Base-by-base conservation (phyloP, 2,888 invertebrate genomes). In the Melitaea athalia region DNA sequence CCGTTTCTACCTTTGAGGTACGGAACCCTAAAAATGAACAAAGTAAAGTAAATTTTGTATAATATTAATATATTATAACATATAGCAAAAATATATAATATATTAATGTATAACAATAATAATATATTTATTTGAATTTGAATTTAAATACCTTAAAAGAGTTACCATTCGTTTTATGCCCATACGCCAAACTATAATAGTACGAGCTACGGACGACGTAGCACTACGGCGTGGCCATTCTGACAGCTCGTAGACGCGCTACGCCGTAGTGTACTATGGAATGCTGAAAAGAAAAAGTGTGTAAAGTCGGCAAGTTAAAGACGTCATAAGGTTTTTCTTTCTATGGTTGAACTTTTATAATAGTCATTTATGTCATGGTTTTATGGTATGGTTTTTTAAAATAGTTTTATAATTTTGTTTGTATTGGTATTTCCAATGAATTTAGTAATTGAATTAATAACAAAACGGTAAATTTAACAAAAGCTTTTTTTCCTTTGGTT, bases 181-280 rank as follows among this genome's bases (percentile, higher is more conserved):
- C 71, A 74, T 72, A 70, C 72, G 74, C 76, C 74, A 70, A 72
- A 74, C 76, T 75, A n/a, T n/a, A n/a, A n/a, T n/a, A 77, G 24
- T 38, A 76, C 53, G 77, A 81, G 78, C 83, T 83, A 75, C 76
- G 76, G 67, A 84, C 80, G 59, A 74, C 82, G 87, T 86, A 87
- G 87, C 79, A 72, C 75, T 77, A 76, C 76, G 76, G 78, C 76
- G 73, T 79, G 84, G 85, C 83, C 80, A 81, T 81, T 84, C 84
- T 85, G 80, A 81, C 85, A 81, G 81, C 79, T 76, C 81, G 84
- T 85, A 85, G 83, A 78, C 74, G 14, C 74, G 75, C 89, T 89
- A 88, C 89, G 85, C 55, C 75, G 73, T 75, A 74, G 75, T 66
- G 67, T 47, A 60, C 57, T 42, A 42, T 57, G 57, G 11, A 5